Percentiles rank a stretch among this genome's conserved stretches.
phyloP scores from a whole-genome alignment of 2,797 vertebrate species.

The Myiothlypis coronata region DNA sequence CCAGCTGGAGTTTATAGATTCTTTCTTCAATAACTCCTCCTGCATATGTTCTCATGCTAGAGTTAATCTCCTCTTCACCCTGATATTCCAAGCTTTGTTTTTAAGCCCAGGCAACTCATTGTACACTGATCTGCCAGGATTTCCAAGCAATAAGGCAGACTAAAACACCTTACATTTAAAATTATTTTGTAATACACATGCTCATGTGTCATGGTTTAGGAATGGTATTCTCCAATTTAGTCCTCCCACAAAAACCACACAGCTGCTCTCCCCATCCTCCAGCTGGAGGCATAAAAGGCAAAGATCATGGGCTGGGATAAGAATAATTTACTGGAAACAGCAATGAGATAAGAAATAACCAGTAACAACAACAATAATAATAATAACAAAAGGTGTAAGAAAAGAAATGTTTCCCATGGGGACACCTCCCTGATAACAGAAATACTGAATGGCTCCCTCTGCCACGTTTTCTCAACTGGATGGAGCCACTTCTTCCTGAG shows the following conservation, averaged over 20 bases:
- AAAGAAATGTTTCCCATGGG: rapidly evolving
- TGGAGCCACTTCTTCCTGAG: background rate
- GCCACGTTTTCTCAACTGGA: background rate
- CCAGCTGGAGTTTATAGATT: background rate
- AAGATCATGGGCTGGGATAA: background rate
- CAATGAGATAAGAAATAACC: background rate
- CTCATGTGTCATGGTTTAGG: background rate
- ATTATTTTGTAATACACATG: background rate
- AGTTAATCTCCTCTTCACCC: background rate
- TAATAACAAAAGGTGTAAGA: background rate
- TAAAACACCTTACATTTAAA: background rate
- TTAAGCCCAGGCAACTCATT: background rate
- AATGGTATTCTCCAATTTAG: background rate
- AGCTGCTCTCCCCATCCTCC: background rate
- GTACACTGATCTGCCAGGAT: background rate
- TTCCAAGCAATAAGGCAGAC: background rate
- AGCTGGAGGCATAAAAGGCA: background rate
- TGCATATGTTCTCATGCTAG: background rate
- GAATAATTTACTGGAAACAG: background rate
- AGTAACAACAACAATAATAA: background rate
- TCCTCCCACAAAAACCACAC: background rate
- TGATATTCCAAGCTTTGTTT: background rate
- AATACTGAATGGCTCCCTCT: no score
- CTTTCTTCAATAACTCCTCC: background rate
- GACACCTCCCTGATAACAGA: background rate